These are phyloP conservation scores for Chinchilla lanigera DNA, from an alignment of 2,113 vertebrate genomes.

Conservation along the genomic window DNA sequence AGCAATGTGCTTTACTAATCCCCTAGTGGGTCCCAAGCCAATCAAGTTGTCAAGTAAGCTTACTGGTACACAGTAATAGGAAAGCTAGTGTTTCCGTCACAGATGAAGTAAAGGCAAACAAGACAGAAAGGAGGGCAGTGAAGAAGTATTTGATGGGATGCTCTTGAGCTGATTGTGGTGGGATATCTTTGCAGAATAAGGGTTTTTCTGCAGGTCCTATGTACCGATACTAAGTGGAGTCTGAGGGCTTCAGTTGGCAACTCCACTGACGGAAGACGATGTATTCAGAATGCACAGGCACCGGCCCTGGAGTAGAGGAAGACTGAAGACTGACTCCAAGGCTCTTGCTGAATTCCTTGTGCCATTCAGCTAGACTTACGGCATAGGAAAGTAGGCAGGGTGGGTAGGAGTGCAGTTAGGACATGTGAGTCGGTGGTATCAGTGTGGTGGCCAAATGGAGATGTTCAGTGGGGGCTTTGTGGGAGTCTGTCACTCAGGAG, in stretches of 20 bases:
- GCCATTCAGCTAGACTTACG: neutral
- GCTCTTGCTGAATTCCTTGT: neutral
- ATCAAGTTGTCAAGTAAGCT: neutral
- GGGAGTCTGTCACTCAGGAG: neutral
- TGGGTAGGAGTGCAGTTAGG: neutral
- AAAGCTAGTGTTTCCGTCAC: neutral
- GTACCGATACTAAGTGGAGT: neutral
- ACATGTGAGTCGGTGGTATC: neutral
- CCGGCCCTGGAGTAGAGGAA: neutral
- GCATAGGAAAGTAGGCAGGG: neutral
- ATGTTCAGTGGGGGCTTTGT: neutral
- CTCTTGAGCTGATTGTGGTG: neutral
- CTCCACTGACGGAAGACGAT: accelerated
- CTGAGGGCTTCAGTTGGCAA: neutral
- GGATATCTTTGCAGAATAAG: neutral
- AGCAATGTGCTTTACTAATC: neutral
- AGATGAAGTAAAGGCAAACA: neutral
- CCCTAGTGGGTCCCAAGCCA: neutral
- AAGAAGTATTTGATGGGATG: neutral
- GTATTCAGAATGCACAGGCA: neutral
- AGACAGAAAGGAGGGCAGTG: neutral
- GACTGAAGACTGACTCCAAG: neutral
- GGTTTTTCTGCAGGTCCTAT: neutral
- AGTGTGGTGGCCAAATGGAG: neutral
- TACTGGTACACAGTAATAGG: neutral